These are phyloP conservation scores for Mohoua ochrocephala DNA, from an alignment of 2,113 vertebrate species.

Conservation along the genomic window DNA sequence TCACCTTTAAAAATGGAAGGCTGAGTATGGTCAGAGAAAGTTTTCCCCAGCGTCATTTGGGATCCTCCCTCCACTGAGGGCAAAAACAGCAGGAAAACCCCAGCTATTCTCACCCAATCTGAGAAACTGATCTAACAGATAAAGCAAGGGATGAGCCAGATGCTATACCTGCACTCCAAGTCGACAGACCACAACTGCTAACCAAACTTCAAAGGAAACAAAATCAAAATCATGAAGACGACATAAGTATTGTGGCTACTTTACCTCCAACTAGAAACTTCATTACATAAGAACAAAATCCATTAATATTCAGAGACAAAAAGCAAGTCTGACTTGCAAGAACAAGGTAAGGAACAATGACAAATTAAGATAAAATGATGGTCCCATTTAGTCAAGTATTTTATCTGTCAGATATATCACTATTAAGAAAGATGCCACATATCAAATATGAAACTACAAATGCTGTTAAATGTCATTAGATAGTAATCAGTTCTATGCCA, in stretches of 20 bases:
- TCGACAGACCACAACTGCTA: not conserved
- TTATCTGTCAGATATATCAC: not conserved
- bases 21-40: not conserved
- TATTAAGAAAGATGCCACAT: not conserved
- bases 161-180: not conserved
- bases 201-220: not conserved
- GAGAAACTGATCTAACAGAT: not conserved
- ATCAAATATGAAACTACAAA: not conserved
- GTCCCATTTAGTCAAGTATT: not conserved
- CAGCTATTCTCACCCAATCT: not conserved
- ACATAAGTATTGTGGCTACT: not conserved
- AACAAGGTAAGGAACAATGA: not conserved
- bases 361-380: not conserved
- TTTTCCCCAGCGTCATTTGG: not conserved
- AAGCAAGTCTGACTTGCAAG: not conserved
- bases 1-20: not conserved
- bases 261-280: not conserved
- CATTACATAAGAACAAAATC: not conserved
- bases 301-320: fast-evolving
- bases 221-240: not conserved
- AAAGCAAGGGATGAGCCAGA: not conserved
- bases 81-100: not conserved
- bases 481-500: not conserved
- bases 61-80: not conserved
- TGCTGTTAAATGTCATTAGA: conserved; percentile 38